A percentile compares a stretch with the other conserved stretches of the same genome.
phyloP scores from a whole-genome alignment of 2,113 vertebrate species.

The Hyperoodon ampullatus region DNA sequence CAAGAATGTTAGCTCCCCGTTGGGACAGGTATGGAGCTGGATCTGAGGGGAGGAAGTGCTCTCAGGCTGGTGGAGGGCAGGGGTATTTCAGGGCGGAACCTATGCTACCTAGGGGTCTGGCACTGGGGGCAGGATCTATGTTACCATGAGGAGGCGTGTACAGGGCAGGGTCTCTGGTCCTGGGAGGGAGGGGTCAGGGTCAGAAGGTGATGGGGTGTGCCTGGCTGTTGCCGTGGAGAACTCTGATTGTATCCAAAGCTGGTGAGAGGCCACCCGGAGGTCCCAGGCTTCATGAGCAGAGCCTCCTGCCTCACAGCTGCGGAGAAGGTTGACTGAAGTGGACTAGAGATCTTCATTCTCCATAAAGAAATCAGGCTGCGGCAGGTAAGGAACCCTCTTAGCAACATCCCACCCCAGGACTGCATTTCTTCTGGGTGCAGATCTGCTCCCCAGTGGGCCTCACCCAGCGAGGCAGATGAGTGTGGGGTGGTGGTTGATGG shows the following conservation, averaged over 20 bases:
- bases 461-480: no score
- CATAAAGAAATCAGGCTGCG: neutral
- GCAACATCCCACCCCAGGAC: neutral
- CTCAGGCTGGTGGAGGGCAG: neutral
- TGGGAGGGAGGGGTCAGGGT: neutral
- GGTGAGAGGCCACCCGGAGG: neutral
- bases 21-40: neutral
- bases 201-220: neutral
- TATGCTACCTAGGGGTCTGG: neutral
- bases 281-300: neutral
- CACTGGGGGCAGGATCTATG: neutral
- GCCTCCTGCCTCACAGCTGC: neutral
- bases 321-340: neutral
- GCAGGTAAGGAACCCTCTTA: neutral
- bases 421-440: neutral
- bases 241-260: neutral
- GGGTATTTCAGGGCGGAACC: neutral
- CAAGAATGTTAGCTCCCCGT: neutral
- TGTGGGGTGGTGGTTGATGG: neutral
- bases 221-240: neutral
- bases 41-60: neutral
- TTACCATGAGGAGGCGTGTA: neutral
- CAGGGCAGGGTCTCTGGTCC: neutral
- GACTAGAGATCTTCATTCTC: neutral
- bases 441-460: neutral